Conservation (phyloP, 2,888 invertebrate species). For the Sphaerophoria rueppellii region DNA sequence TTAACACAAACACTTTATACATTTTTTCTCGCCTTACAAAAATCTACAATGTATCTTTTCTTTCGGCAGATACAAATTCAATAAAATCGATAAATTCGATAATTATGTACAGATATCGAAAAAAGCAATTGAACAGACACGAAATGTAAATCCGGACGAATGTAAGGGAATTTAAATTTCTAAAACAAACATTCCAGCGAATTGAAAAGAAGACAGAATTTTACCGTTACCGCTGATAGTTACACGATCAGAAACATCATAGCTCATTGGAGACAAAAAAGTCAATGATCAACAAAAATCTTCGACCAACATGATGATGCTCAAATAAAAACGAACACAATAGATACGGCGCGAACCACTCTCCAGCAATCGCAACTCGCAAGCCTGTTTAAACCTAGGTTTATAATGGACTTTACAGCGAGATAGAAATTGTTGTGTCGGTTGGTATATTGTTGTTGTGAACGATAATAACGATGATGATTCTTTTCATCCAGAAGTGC, state of each 20-base stretch:
- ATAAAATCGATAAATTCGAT: constrained; percentile 59
- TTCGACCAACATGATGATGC: constrained; percentile 37
- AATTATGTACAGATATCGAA: constrained; percentile 21
- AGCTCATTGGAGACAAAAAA: constrained; percentile 2
- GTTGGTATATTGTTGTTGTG: not conserved
- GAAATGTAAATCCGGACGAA: no score
- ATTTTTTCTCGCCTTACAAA: constrained; percentile 30
- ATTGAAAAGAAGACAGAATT: constrained; percentile 19
- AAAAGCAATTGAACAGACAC: no score
- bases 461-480: constrained; percentile 3
- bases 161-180: constrained; percentile 44
- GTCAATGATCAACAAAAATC: constrained; percentile 48
- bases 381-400: not conserved
- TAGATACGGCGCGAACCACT: constrained; percentile 46
- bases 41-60: constrained; percentile 44
- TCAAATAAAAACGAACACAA: constrained; percentile 44
- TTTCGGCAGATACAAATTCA: constrained; percentile 54
- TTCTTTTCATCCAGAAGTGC: constrained; percentile 67
- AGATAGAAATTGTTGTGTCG: constrained; percentile 1
- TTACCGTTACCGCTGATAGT: constrained; percentile 41
- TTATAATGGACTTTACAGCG: not conserved
- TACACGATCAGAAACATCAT: constrained; percentile 32
- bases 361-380: no score
- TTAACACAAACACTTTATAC: constrained; percentile 25
- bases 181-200: constrained; percentile 52